Evolutionary conservation across 1,140 invertebrate genomes (phyloP), one percentile per base, ranked within the genome.

Genomic region (Copidosoma floridanum): DNA sequence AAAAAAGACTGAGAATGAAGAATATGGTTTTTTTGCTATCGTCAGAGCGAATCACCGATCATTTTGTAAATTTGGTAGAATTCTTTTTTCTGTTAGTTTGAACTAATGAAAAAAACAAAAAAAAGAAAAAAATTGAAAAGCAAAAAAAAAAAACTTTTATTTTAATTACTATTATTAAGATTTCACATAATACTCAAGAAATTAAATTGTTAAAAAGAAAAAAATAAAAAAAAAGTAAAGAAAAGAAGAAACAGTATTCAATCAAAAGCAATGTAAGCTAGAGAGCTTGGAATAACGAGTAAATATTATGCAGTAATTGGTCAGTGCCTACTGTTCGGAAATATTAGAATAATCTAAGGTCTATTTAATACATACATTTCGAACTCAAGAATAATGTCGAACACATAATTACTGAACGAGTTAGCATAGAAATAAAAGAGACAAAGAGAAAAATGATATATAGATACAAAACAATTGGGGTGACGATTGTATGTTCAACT

Each of bases 251-350:
- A 7, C 37, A 40, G 37, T 40, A 40, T 40, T 40, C 12, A 40
- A 61, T 29, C 14, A 29, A 35, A 29, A 35, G 14, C 16, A 21
- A 57, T 23, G 11, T 47, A 20, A 52, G 5, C 32, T 11, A 37
- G 24, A 51, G 24, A 8, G 32, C 18, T 27, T 18, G 24, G 32
- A 29, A 48, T 21, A 26, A 27, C 11, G 47, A 38, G 37, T 27
- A n/a, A n/a, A n/a, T n/a, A 21, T 26, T 57, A 53, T 35, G 37
- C 50, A 40, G 37, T 48, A 59, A 54, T 50, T 50, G 23, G 55
- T 51, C 51, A 52, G 58, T 61, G 51, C 58, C 58, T 61, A 55
- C 51, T 55, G 43, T 55, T 24, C 18, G 51, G 43, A 61, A 61
- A 54, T 48, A 57, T 29, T 57, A 48, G 44, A 21, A 54, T 47